phyloP scores from a whole-genome alignment of 2,888 invertebrate genomes.

The Ephialtes manifestator region DNA sequence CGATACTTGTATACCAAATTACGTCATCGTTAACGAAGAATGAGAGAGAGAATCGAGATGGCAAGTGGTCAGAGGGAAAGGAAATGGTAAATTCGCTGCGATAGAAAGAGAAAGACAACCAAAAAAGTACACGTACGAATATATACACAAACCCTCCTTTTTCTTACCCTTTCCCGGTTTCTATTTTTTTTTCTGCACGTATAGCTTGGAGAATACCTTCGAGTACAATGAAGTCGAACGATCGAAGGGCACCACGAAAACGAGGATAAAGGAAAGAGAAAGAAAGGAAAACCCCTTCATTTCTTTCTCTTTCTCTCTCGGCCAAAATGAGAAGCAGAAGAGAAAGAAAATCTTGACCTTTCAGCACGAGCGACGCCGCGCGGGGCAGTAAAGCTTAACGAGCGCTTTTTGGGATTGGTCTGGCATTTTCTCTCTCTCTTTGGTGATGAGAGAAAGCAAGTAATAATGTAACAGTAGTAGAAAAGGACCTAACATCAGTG shows the following conservation, averaged over 20 bases:
- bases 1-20: constrained; percentile 64
- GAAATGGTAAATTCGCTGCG: constrained; percentile 39
- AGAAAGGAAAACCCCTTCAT: constrained; percentile 16
- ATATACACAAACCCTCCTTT: background rate
- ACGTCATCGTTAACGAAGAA: constrained; percentile 62
- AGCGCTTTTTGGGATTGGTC: constrained; percentile 79
- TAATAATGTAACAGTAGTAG: constrained; percentile 17
- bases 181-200: constrained; percentile 27
- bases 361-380: constrained; percentile 57
- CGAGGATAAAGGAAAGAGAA: background rate
- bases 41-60: constrained; percentile 37
- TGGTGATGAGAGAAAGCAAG: constrained; percentile 36
- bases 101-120: constrained; percentile 19
- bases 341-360: constrained; percentile 79
- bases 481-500: constrained; percentile 5
- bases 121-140: constrained; percentile 19
- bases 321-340: constrained; percentile 41
- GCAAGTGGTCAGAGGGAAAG: constrained; percentile 12
- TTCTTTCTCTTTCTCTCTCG: constrained; percentile 2
- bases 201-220: constrained; percentile 45
- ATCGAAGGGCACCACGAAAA: constrained; percentile 25
- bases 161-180: background rate
- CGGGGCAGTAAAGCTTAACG: constrained; percentile 78
- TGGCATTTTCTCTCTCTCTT: constrained; percentile 71
- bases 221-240: constrained; percentile 45